Base-by-base conservation (phyloP, 2,113 vertebrate genomes). In the Phycodurus eques region DNA sequence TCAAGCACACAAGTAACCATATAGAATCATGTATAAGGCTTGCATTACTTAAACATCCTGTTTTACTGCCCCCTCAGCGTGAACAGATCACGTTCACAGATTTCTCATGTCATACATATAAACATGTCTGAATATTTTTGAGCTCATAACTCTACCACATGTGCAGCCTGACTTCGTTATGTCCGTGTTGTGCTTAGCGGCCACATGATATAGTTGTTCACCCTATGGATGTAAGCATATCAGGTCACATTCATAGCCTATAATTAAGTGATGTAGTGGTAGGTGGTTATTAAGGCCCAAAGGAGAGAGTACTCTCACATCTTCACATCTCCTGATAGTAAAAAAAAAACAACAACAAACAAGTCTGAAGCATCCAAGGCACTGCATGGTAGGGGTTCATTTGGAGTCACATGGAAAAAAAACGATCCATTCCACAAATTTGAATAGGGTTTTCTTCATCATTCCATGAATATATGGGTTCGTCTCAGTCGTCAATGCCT, bases 21-120 rank as follows among this genome's bases (percentile, higher is more conserved):
- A 80, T 80, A 77, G 77, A 86, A 83, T 84, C 59, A 83, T 83
- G 84, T 81, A 85, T 85, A 71, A 72, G 56, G 4, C 73, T 71
- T 69, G 79, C 85, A 75, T 85, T 31, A 78, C 39, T 57, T 63
- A 51, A 67, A 85, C 63, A 81, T 79, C 63, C 78, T 73, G 67
- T 70, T 57, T 42, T 80, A 53, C 54, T 54, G 53, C 53, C 75
- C 57, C 46, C 39, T 56, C 72, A 19, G 17, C 63, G 73, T 74
- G 62, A 79, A 65, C 78, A 31, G 62, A 79, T 80, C 71, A 68
- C 73, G 76, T 79, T 71, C 67, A 86, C 70, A 68, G 67, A 68
- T 71, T 66, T 70, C 71, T 78, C 47, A 79, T 71, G 44, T 70
- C 31, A 68, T 65, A 46, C 57, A 68, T 44, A 46, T 39, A 12